phyloP scores from a whole-genome alignment of 2,113 vertebrate species.

The Onychostruthus taczanowskii region DNA sequence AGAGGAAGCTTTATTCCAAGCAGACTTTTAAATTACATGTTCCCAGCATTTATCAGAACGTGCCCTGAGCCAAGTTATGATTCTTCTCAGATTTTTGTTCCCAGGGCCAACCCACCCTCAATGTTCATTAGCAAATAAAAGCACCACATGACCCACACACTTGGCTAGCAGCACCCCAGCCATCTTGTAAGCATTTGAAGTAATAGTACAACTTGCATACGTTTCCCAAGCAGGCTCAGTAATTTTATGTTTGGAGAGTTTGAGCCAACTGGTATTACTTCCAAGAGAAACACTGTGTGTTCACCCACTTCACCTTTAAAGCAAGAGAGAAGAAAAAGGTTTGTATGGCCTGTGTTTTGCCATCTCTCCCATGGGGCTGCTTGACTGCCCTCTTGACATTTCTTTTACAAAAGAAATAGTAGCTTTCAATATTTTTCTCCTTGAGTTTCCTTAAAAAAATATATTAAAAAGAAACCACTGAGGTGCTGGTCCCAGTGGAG shows the following conservation, averaged over 20 bases:
- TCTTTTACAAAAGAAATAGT: neutral
- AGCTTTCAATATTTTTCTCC: neutral
- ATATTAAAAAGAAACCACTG: neutral
- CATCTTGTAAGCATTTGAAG: constrained; percentile 47
- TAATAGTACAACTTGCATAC: neutral
- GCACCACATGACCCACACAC: neutral
- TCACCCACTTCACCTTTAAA: constrained; percentile 15
- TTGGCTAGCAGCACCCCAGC: constrained; percentile 16
- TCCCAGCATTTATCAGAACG: neutral
- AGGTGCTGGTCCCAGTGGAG: neutral
- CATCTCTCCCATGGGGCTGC: neutral
- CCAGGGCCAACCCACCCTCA: constrained; percentile 15
- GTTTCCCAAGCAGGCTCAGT: constrained; percentile 29
- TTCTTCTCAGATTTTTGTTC: constrained; percentile 32
- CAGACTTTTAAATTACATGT: neutral
- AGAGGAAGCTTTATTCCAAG: neutral
- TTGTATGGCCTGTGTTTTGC: neutral
- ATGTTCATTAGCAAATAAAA: constrained; percentile 47
- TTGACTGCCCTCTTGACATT: neutral
- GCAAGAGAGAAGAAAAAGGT: neutral
- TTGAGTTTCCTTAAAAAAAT: neutral
- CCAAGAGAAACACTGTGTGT: constrained; percentile 7
- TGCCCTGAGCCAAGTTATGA: neutral
- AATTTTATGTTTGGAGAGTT: constrained; percentile 13
- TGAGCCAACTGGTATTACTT: constrained; percentile 12